These are phyloP conservation scores for Lepidotrigona ventralis DNA, from an alignment of 1,140 invertebrate species.

Conservation along the genomic window DNA sequence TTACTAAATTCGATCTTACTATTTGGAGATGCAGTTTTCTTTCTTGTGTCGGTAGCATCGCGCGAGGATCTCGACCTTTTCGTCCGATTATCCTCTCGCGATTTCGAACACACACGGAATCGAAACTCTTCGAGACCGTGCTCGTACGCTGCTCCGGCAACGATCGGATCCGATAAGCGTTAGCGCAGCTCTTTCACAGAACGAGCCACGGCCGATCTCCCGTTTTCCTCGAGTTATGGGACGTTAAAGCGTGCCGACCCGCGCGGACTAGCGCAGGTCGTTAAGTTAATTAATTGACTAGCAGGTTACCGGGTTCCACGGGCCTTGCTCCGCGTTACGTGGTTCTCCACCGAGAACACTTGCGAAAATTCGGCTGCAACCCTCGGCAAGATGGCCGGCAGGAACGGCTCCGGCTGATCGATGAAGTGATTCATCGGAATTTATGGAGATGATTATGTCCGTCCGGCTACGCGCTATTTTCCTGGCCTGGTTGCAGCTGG, in stretches of 20 bases:
- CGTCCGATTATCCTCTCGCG: conserved; percentile 41
- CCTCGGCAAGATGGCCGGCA: background rate
- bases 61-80: conserved; percentile 7
- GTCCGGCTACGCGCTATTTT: background rate
- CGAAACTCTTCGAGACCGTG: conserved; percentile 28
- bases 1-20: too few species aligned
- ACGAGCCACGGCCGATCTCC: background rate
- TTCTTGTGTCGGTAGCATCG: conserved; percentile 18
- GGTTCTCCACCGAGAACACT: background rate
- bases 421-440: conserved; percentile 16
- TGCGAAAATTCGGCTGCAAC: background rate
- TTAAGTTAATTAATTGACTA: conserved; percentile 67
- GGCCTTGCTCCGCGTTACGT: background rate
- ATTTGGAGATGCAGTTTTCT: too few species aligned
- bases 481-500: too few species aligned
- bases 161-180: conserved; percentile 14
- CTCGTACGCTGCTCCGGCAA: background rate
- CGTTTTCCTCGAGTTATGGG: conserved; percentile 14
- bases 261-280: conserved; percentile 40
- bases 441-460: conserved; percentile 14
- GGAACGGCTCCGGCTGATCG: conserved; percentile 8
- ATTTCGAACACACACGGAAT: conserved; percentile 26
- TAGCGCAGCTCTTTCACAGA: background rate
- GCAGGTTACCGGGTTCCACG: background rate
- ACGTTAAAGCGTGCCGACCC: conserved; percentile 7